These are phyloP conservation scores for Agrotis ipsilon DNA, from an alignment of 2,888 invertebrate species.

Conservation along the genomic window DNA sequence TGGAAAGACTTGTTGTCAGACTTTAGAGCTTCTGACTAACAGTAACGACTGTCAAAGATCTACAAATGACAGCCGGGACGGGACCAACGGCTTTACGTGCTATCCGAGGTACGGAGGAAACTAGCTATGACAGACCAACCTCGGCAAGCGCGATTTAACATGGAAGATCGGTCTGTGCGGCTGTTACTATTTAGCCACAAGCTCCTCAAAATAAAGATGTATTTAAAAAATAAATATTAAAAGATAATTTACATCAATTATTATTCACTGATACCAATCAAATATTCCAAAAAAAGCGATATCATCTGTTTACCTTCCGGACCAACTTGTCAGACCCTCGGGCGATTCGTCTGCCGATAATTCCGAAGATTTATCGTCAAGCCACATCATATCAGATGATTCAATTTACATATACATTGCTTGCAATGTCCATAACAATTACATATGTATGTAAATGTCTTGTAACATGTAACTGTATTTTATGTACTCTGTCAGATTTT, in stretches of 20 bases:
- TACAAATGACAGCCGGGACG: too few relatives aligned
- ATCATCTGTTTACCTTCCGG: constrained; percentile 33
- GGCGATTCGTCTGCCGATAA: constrained; percentile 27
- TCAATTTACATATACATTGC: constrained; percentile 50
- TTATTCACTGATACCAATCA: constrained; percentile 7
- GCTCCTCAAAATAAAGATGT: too few relatives aligned
- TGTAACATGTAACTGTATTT: constrained; percentile 24
- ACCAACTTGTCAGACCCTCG: neutral
- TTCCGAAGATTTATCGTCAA: constrained; percentile 39
- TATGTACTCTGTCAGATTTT: constrained; percentile 19
- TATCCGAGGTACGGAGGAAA: too few relatives aligned
- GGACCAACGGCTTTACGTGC: too few relatives aligned
- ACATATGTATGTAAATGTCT: constrained; percentile 44
- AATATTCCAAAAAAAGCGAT: constrained; percentile 5
- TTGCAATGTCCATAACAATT: constrained; percentile 21
- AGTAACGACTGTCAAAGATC: too few relatives aligned
- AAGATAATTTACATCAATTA: neutral
- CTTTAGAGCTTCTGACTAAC: too few relatives aligned
- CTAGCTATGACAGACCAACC: too few relatives aligned
- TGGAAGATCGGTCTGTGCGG: too few relatives aligned
- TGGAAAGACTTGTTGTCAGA: too few relatives aligned
- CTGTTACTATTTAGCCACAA: too few relatives aligned
- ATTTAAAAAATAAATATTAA: too few relatives aligned
- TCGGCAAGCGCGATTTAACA: too few relatives aligned
- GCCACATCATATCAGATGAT: constrained; percentile 28